Evolutionary conservation across 2,888 invertebrate species (phyloP).

Genomic region (Drosophila subsilvestris): DNA sequence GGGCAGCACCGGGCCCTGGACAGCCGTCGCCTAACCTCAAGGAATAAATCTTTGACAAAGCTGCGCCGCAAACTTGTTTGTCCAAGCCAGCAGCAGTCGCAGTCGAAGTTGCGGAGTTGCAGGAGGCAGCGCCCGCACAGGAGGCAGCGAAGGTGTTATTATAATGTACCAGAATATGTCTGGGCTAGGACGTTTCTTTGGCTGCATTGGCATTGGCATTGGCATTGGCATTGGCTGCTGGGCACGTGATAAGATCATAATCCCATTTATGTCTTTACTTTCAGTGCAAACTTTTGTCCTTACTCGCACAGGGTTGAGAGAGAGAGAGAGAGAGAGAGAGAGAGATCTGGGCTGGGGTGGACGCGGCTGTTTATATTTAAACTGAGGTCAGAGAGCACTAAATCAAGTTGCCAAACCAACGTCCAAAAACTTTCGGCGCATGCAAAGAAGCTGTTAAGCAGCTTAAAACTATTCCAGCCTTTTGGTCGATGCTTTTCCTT

Average conservation of each 20-base stretch:
- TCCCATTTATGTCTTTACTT: constrained; percentile 84
- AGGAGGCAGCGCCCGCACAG: neutral
- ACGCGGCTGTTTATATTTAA: constrained; percentile 83
- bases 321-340: constrained; percentile 25
- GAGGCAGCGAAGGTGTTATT: constrained; percentile 80
- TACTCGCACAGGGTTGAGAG: constrained; percentile 28
- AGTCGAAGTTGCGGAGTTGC: constrained; percentile 28
- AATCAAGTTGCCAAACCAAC: constrained; percentile 81
- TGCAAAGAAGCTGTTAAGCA: constrained; percentile 77
- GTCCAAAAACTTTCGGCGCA: constrained; percentile 55
- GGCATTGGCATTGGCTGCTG: constrained; percentile 33
- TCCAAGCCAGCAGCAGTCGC: constrained; percentile 68
- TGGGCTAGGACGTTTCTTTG: constrained; percentile 25
- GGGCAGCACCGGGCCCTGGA: constrained; percentile 35
- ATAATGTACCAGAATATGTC: constrained; percentile 74
- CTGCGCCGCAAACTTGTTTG: constrained; percentile 82
- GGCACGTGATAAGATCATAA: constrained; percentile 84
- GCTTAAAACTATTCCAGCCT: constrained; percentile 75
- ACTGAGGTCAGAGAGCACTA: constrained; percentile 84
- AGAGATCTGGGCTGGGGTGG: constrained; percentile 44
- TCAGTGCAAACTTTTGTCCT: constrained; percentile 71
- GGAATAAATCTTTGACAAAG: constrained; percentile 83
- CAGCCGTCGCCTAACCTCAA: constrained; percentile 76
- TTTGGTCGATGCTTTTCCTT: neutral
- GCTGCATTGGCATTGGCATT: no score